These are phyloP conservation scores for Gymnorhina tibicen DNA, from an alignment of 2,113 vertebrate genomes.

Conservation along the genomic window DNA sequence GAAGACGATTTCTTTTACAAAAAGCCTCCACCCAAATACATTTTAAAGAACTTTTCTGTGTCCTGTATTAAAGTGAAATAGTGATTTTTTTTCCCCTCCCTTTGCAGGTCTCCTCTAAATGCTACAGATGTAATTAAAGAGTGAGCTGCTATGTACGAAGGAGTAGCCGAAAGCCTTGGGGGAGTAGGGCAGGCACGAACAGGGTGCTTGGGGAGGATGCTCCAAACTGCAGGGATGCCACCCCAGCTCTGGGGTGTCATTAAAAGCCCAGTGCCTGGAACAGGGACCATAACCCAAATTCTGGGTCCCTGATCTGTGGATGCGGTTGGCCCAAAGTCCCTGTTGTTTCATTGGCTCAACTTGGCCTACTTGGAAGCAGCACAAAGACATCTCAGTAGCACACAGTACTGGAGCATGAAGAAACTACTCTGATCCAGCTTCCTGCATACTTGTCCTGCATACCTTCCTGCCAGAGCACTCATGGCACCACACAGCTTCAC, in stretches of 20 bases:
- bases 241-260: background rate
- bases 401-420: background rate
- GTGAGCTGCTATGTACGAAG: background rate
- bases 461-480: conserved; percentile 1
- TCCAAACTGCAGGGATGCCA: background rate
- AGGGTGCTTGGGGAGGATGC: background rate
- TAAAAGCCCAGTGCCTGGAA: background rate
- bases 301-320: background rate
- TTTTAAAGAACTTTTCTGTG: background rate
- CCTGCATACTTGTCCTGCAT: background rate
- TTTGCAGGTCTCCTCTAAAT: background rate
- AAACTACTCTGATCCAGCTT: background rate
- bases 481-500: background rate
- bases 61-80: background rate
- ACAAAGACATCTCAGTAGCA: background rate
- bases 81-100: fast-evolving
- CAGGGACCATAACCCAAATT: background rate
- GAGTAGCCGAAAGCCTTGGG: background rate
- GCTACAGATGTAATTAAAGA: background rate
- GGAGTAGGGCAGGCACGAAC: background rate
- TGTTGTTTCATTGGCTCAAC: background rate
- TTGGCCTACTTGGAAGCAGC: background rate
- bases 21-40: background rate
- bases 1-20: background rate
- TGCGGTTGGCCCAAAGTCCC: background rate